phyloP scores from a whole-genome alignment of 1,140 invertebrate genomes.

The Heliconius eleuchia region DNA sequence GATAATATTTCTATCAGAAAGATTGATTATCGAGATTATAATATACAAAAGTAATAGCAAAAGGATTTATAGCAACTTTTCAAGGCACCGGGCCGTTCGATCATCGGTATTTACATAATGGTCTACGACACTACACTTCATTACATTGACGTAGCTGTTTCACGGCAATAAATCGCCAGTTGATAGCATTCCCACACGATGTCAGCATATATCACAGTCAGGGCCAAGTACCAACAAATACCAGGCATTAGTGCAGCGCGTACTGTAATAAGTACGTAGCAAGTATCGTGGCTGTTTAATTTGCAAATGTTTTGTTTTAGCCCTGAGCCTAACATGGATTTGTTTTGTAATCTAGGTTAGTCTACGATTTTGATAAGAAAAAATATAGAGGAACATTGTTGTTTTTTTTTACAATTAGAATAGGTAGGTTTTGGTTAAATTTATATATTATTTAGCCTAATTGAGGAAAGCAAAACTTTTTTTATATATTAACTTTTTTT shows the following conservation, averaged over 20 bases:
- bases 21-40: constrained; percentile 2
- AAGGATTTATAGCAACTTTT: background rate
- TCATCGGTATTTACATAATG: constrained; percentile 9
- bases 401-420: no score
- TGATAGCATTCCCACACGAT: constrained; percentile 35
- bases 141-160: constrained; percentile 23
- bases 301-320: background rate
- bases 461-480: no score
- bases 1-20: constrained; percentile 6
- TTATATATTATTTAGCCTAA: no score
- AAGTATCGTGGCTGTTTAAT: constrained; percentile 3
- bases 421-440: no score
- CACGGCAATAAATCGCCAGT: constrained; percentile 28
- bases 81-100: constrained; percentile 1
- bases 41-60: background rate
- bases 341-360: background rate
- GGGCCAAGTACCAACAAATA: constrained; percentile 14
- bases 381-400: no score
- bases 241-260: constrained; percentile 11
- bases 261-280: constrained; percentile 10
- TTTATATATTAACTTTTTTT: no score
- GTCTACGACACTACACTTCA: constrained; percentile 1
- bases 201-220: constrained; percentile 34
- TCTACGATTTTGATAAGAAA: background rate
- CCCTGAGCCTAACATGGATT: background rate